Base-by-base conservation (phyloP, 2,888 invertebrate species). In the Cantharis rustica region DNA sequence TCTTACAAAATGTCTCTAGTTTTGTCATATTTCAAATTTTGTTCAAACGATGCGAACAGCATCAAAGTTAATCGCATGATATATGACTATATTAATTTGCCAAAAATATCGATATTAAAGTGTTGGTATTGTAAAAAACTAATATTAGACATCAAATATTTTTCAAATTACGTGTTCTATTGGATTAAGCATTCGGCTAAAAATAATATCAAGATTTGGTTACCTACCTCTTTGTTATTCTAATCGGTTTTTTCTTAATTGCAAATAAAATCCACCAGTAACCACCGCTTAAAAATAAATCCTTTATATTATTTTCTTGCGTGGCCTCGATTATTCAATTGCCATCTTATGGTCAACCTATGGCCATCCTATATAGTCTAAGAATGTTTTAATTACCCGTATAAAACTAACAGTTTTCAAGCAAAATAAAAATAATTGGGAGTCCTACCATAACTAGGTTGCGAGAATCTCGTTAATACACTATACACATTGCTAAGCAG, bases 1-100 rank as follows among this genome's bases (percentile, higher is more conserved):
- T 71, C 66, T 72, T 66, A 31, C 17, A 17, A 72, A 66, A 72
- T 66, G 72, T 72, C 72, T 31, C 64, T 26, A 61, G 71, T 23
- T 20, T 63, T 16, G 31, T 16, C 15, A 63, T 26, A 63, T 27
- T 63, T 26, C 61, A 71, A 23, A 71, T 63, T 66, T 66, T 66
- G 64, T 16, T 23, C 23, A 66, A 66, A 20, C 64, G 64, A 66
- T 66, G 16, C 47, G 64, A 17, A 23, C 64, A 66, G 17, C 64
- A 66, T 66, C 64, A 66, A 66, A 66, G 64, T 66, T 66, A 66
- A 66, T 17, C 64, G 64, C 23, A 9, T 66, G 64, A 66, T 66
- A 66, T 66, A 66, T 66, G 64, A 66, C 64, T 66, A 66, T 66
- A 66, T 66, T 66, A 66, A 66, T 66, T 66, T 66, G 64, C 64